These are phyloP conservation scores for Tinea semifulvella DNA, from an alignment of 2,888 invertebrate species.

Conservation along the genomic window DNA sequence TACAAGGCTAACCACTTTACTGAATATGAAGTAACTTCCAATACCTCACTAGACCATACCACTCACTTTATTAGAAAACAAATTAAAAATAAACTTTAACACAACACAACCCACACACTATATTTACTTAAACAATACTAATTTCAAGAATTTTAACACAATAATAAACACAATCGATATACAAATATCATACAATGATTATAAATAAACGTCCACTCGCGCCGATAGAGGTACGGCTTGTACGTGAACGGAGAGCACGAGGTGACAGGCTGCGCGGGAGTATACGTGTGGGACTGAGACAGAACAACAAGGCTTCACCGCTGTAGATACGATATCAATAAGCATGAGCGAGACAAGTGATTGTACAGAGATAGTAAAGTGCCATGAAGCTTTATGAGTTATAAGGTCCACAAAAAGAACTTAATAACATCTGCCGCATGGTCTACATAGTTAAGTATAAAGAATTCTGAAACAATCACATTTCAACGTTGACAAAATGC, in stretches of 20 bases:
- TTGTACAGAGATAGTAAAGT: slow-evolving; percentile 5
- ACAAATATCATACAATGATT: slow-evolving; percentile 5
- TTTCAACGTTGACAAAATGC: no score
- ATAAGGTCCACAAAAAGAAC: not conserved
- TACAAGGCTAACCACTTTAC: slow-evolving; percentile 50
- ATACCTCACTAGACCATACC: slow-evolving; percentile 32
- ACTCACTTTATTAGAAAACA: slow-evolving; percentile 33
- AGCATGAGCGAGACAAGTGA: slow-evolving; percentile 38
- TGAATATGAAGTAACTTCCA: slow-evolving; percentile 36
- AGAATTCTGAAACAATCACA: no score
- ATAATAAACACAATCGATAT: slow-evolving; percentile 7
- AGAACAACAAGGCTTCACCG: slow-evolving; percentile 45
- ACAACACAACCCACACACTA: not conserved
- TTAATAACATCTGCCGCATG: not conserved
- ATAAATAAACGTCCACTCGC: slow-evolving; percentile 25
- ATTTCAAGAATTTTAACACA: not conserved
- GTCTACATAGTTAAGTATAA: not conserved
- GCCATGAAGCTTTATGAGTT: slow-evolving; percentile 1
- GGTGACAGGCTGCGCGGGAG: slow-evolving; percentile 50
- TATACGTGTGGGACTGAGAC: slow-evolving; percentile 41
- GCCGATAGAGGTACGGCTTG: slow-evolving; percentile 43
- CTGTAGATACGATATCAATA: slow-evolving; percentile 17
- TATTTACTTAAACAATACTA: not conserved
- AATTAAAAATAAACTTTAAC: not conserved
- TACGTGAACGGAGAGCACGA: slow-evolving; percentile 33